Evolutionary conservation across 2,888 invertebrate genomes (phyloP).

Genomic region (Melanophora roralis): DNA sequence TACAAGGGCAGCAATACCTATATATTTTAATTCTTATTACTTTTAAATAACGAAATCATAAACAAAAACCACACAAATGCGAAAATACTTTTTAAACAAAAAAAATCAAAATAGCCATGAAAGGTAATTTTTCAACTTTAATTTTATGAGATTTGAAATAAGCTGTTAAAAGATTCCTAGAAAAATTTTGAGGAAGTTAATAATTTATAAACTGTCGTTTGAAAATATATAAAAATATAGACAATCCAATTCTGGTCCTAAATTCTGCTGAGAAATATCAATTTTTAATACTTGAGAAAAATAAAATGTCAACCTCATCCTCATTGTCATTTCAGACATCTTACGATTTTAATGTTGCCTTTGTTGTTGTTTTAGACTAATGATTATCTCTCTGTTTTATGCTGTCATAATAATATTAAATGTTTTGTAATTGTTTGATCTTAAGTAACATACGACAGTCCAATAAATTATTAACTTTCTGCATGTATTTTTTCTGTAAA

Average conservation of each 20-base stretch:
- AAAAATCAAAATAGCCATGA: slow-evolving; percentile 6
- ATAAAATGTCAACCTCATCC: neutral
- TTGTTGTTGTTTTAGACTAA: slow-evolving; percentile 1
- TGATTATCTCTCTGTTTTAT: slow-evolving; percentile 53
- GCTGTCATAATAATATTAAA: slow-evolving; percentile 64
- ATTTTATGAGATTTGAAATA: neutral
- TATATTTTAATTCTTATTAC: slow-evolving; percentile 81
- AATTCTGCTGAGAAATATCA: neutral
- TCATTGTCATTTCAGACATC: slow-evolving; percentile 29
- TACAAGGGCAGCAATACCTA: slow-evolving; percentile 89
- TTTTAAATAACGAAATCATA: slow-evolving; percentile 73
- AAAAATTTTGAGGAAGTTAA: slow-evolving; percentile 35
- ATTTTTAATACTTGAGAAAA: neutral
- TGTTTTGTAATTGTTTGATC: slow-evolving; percentile 57
- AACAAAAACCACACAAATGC: slow-evolving; percentile 18
- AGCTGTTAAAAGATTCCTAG: neutral
- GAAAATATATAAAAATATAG: slow-evolving; percentile 9
- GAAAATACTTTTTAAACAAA: slow-evolving; percentile 47
- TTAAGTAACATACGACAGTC: slow-evolving; percentile 68
- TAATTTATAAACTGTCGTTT: slow-evolving; percentile 62
- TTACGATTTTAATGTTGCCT: slow-evolving; percentile 4
- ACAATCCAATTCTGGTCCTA: slow-evolving; percentile 38
- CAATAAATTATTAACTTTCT: slow-evolving; percentile 70
- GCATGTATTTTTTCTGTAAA: slow-evolving; percentile 21
- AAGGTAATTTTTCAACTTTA: slow-evolving; percentile 55